Conservation (phyloP, 2,888 invertebrate genomes). For the Unio pictorum region DNA sequence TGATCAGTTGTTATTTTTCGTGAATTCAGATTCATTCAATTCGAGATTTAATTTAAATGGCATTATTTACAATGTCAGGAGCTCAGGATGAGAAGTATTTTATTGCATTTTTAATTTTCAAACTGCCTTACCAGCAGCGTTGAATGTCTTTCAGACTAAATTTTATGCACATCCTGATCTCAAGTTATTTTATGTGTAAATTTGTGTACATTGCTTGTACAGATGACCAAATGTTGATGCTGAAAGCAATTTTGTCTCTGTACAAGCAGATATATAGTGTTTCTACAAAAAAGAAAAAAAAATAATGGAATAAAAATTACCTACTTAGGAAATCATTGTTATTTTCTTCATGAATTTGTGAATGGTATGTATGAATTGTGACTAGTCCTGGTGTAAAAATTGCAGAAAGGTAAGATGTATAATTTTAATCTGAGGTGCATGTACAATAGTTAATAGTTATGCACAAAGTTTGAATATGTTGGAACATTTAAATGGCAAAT, state of each 20-base stretch:
- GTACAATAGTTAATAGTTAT: no score
- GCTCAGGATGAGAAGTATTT: conserved; percentile 10
- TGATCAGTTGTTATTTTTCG: no score
- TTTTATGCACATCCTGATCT: conserved; percentile 15
- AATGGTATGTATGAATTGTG: no score
- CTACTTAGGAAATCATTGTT: conserved; percentile 7
- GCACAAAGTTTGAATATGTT: no score
- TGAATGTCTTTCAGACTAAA: conserved; percentile 16
- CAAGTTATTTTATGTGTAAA: conserved; percentile 15
- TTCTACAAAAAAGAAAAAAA: conserved; percentile 12
- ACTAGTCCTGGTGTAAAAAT: no score
- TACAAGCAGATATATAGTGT: conserved; percentile 13
- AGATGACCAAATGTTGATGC: no score
- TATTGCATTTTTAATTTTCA: conserved; percentile 5
- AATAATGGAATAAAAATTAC: conserved; percentile 19
- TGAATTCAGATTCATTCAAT: no score
- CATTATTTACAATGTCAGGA: conserved; percentile 5
- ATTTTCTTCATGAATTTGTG: neutral
- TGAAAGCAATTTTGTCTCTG: conserved; percentile 4
- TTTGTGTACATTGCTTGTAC: conserved; percentile 6
- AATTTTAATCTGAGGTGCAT: no score
- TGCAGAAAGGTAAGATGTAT: no score
- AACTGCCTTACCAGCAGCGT: conserved; percentile 4
- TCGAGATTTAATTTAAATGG: neutral
- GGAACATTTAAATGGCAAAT: no score